Base-by-base conservation (phyloP, 2,797 vertebrate genomes). In the Protonibea diacanthus region DNA sequence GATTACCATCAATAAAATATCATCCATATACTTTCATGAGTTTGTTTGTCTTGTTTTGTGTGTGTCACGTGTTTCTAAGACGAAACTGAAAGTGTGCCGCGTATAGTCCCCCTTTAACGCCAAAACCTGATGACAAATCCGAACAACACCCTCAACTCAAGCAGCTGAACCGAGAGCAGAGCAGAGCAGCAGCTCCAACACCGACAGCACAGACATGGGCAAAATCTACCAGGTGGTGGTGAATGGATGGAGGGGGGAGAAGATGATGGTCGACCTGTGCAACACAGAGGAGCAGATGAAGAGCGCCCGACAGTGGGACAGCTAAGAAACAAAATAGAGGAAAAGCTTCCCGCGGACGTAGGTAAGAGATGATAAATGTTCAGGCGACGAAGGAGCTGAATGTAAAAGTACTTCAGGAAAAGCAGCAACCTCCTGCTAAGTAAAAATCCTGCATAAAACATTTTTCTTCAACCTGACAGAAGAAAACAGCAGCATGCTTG, bases 221-320 rank as follows among this genome's bases (percentile, higher is more conserved):
- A 94, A 94, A 56, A 84, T 92, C 23, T 95, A 68, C 69, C 93
- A 95, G 57, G 76, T 95, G 0, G 0, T 61, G 0, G 82, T 96
- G 5, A 4, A 53, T 15, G 95, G 93, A 6, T 3, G 91, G 2
- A 78, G 65, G 20, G 91, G 91, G 5, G 86, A 94, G 67, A 91
- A 64, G 15, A 76, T 85, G 13, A 45, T 6, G 0, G 8, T 94
- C 5, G 92, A 94, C 66, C 61, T 95, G 45, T 88, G 91, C 55
- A 88, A 85, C 53, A 88, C 90, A 1, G 90, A 92, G 8, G 84
- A 89, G 27, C 88, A 93, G 17, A 88, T 95, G 65, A 63, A 88
- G 42, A 89, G 49, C 27, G 88, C n/a, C n/a, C 82, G 60, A 92
- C 86, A 0, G 73, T 94, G 38, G 42, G 58, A 23, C 78, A 82